phyloP scores from a whole-genome alignment of 2,888 invertebrate genomes.

The Hetaerina titia region DNA sequence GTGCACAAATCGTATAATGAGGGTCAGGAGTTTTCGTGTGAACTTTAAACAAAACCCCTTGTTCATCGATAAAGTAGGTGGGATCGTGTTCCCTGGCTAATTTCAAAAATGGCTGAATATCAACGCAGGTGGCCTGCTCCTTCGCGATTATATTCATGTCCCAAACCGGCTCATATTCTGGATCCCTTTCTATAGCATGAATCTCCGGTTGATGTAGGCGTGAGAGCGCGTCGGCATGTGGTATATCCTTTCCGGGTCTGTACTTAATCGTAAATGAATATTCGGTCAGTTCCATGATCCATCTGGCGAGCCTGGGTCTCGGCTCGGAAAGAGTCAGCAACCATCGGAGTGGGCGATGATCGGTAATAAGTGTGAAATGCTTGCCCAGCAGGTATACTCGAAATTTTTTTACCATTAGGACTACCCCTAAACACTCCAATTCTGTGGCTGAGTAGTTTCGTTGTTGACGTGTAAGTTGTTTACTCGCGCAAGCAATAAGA shows the following conservation, averaged over 20 bases:
- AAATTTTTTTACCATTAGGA: no score
- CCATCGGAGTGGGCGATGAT: constrained; percentile 51
- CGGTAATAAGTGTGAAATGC: no score
- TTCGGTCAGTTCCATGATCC: no score
- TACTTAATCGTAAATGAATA: constrained; percentile 50
- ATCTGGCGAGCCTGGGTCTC: no score
- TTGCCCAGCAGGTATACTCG: no score
- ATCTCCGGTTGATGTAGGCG: not conserved
- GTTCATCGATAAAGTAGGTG: no score
- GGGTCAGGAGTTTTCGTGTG: no score
- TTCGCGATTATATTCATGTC: not conserved
- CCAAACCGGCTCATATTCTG: not conserved
- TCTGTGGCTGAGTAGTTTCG: constrained; percentile 14
- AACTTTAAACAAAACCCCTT: not conserved
- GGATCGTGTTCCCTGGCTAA: not conserved
- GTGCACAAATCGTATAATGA: not conserved
- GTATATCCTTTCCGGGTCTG: not conserved
- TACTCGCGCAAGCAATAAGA: constrained; percentile 31
- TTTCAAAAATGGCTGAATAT: not conserved
- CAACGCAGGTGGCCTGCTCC: not conserved
- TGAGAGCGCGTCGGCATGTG: constrained; percentile 36
- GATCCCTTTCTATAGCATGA: no score
- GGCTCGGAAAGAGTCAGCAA: no score
- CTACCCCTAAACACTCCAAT: no score
- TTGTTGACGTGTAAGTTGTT: not conserved